Base-by-base conservation (phyloP, 2,888 invertebrate species). In the Branchipolynoe longqiensis region DNA sequence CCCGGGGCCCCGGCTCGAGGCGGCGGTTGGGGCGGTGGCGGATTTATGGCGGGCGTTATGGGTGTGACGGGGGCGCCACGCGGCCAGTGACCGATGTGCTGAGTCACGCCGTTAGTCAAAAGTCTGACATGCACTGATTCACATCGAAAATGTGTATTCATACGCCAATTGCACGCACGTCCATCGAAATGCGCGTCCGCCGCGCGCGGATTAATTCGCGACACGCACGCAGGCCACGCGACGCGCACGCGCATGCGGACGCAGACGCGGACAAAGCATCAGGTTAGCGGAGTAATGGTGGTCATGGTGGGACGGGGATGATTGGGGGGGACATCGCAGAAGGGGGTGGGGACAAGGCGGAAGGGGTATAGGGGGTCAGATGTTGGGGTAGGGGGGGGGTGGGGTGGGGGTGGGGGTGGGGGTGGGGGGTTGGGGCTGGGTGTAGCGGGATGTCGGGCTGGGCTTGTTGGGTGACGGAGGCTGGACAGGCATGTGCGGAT, bases 71-170 rank as follows among this genome's bases (percentile, higher is more conserved):
- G 14, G 12, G 69, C 36, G 22, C 69, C 22, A 38, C 4, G 1
- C 14, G 28, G n/a, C 36, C 25, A 22, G n/a, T 69, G 69, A 69
- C 69, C 36, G 69, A 69, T 69, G 69, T 18, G 69, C 69, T 69
- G 69, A 69, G 36, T 69, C 69, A 69, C 69, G 69, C 69, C 69
- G 69, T 69, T 69, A 69, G 69, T 69, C 69, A 69, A 69, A 69
- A 69, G 69, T 69, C 69, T 69, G 69, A 69, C 69, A 69, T 38
- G 69, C 69, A 69, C 69, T 69, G 69, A 69, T 69, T 69, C 69
- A 33, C 69, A 69, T 69, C 69, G 69, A 69, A 69, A 69, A 69
- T 69, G 69, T 69, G 69, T 69, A 69, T 69, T 69, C 69, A 69
- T 69, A 69, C 69, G 69, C 69, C 69, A 69, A 69, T 69, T 69